Base-by-base conservation (phyloP, 2,888 invertebrate species). In the Dryobotodes eremita region DNA sequence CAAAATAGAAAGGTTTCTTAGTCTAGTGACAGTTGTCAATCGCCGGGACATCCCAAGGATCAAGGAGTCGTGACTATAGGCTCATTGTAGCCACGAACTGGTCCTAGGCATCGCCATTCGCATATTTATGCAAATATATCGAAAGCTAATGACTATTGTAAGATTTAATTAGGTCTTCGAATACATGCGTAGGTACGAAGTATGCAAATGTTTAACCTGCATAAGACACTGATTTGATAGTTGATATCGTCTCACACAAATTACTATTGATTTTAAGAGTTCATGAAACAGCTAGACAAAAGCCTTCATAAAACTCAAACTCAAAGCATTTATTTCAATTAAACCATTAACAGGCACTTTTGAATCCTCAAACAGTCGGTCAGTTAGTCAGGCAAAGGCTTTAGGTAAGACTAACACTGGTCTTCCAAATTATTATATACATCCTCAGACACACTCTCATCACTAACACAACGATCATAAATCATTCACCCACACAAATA, bases 31-130 rank as follows among this genome's bases (percentile, higher is more conserved):
- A 79, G 77, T 88, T 72, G 64, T 77, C 71, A 76, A 46, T 77
- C 11, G 65, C n/a, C 75, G 88, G 88, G 79, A 82, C 82, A 88
- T 87, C 84, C 83, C 86, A 87, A 87, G 88, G 86, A 88, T 87
- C 76, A 61, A 64, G 65, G 10, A 4, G n/a, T 87, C 87, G 88
- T 87, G 87, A 88, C 82, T 66, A 46, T 6, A 76, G 61, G 77
- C 84, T 86, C 75, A 79, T 74, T 77, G 84, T 73, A 66, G 13
- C 36, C 77, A 84, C 78, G 76, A 79, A 84, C 71, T 69, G 55
- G 80, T 75, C 15, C 68, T 65, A 42, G 66, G 80, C 84, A 86
- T 85, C 83, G 71, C 71, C 71, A 42, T 55, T 74, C 75, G 75
- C 88, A 88, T 81, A 88, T 66, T 83, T 83, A 86, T 86, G 88